Evolutionary conservation across 2,113 vertebrate genomes (phyloP).

Genomic region (Azemiops feae): DNA sequence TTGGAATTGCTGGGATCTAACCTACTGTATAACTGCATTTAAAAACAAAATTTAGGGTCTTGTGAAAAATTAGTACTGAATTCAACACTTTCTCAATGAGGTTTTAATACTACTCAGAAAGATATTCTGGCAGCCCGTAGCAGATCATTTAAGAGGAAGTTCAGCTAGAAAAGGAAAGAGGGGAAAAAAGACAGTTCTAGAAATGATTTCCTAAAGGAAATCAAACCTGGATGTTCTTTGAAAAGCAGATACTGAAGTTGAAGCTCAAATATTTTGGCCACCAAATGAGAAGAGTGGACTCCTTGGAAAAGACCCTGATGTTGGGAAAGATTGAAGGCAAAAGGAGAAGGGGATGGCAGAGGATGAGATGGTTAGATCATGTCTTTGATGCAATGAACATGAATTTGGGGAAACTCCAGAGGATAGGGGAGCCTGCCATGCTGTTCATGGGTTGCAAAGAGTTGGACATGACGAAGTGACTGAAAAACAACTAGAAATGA

Average conservation of each 20-base stretch:
- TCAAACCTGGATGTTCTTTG: no score
- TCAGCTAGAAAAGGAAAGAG: not conserved
- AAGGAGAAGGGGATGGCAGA: no score
- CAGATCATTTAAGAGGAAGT: not conserved
- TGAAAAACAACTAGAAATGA: not conserved
- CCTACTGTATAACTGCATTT: not conserved
- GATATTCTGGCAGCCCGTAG: not conserved
- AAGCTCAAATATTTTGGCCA: no score
- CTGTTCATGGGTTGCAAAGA: not conserved
- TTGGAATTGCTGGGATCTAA: not conserved
- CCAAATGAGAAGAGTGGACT: no score
- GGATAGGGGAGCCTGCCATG: not conserved
- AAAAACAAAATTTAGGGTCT: not conserved
- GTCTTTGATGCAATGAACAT: not conserved
- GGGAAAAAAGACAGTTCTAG: not conserved
- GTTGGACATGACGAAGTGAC: not conserved
- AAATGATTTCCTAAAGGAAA: not conserved
- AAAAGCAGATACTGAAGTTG: no score
- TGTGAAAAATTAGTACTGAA: slow-evolving; percentile 5
- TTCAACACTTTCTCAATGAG: not conserved
- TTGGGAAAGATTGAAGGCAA: no score
- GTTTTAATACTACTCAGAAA: not conserved
- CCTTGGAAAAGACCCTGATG: no score
- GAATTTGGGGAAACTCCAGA: not conserved
- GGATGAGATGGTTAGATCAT: no score